phyloP scores from a whole-genome alignment of 2,113 vertebrate genomes.

The Prunella himalayana region DNA sequence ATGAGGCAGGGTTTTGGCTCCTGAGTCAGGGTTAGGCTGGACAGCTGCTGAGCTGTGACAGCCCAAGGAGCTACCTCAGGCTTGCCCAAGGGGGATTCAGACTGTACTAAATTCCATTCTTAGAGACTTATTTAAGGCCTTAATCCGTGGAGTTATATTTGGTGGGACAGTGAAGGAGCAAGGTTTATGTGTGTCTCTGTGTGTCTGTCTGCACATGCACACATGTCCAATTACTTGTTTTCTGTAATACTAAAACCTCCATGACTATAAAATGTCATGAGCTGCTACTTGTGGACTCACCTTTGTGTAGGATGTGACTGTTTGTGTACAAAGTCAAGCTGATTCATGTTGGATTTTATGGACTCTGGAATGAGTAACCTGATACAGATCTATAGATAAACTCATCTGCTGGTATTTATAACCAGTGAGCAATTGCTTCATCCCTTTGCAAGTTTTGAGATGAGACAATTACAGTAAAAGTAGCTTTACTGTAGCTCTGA shows the following conservation, averaged over 20 bases:
- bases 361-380: conserved; percentile 42
- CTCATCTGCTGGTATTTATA: conserved; percentile 52
- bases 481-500: neutral
- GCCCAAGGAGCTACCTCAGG: conserved; percentile 28
- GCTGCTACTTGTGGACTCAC: neutral
- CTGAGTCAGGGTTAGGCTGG: neutral
- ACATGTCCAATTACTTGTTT: neutral
- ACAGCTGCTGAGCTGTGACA: conserved; percentile 41
- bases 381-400: conserved; percentile 61
- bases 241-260: neutral
- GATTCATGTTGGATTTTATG: conserved; percentile 25
- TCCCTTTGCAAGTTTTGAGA: neutral
- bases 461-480: neutral
- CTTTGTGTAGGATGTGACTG: neutral
- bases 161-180: neutral
- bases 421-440: conserved; percentile 28
- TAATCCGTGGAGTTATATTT: conserved; percentile 48
- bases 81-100: conserved; percentile 12
- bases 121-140: conserved; percentile 13
- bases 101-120: conserved; percentile 24
- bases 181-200: neutral
- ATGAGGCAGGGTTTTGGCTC: conserved; percentile 24
- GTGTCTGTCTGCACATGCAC: neutral
- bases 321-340: neutral
- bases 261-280: neutral